Evolutionary conservation across 2,888 invertebrate genomes (phyloP), one percentile per base, ranked within the genome.

Genomic region (Troilus luridus): DNA sequence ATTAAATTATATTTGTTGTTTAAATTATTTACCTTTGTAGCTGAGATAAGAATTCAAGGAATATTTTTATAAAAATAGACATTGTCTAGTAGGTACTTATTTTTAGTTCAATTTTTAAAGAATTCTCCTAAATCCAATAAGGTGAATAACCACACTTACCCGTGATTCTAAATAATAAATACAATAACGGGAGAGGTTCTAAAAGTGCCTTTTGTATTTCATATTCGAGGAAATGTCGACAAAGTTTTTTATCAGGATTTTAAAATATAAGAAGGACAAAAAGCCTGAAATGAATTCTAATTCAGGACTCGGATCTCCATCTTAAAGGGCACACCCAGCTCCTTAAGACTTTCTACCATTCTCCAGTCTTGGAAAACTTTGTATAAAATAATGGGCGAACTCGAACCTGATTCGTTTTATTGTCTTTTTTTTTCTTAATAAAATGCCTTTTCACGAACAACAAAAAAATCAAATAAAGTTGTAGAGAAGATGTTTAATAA

Each of bases 271-370:
- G 24, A 67, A 64, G 64, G n/a, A 27, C 24, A 67, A 7, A 12
- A 67, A 67, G 24, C 67, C 67, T 67, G 67, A 24, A 67, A 67
- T 67, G 67, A 27, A 67, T 67, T 67, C 67, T 67, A 67, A 67
- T 67, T 14, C 67, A 27, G 27, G 14, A 24, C 14, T 67, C 24
- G 24, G 67, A 67, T 67, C 27, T 27, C 67, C 67, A 67, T 24
- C 27, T 24, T 24, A 67, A 27, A 67, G 67, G 27, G 5, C 67
- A 5, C 27, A 67, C 6, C 5, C 3, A 12, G 24, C 67, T 67
- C 67, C 14, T 1, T 12, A 41, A 27, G 24, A 24, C 67, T 67
- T 67, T 67, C 67, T 12, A 27, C 27, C 12, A 67, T 24, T 67
- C 27, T 24, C 14, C 14, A 24, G 27, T 24, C 5, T 24, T 67